These are phyloP conservation scores for Venustaconcha ellipsiformis DNA, from an alignment of 1,140 invertebrate genomes.

Conservation along the genomic window DNA sequence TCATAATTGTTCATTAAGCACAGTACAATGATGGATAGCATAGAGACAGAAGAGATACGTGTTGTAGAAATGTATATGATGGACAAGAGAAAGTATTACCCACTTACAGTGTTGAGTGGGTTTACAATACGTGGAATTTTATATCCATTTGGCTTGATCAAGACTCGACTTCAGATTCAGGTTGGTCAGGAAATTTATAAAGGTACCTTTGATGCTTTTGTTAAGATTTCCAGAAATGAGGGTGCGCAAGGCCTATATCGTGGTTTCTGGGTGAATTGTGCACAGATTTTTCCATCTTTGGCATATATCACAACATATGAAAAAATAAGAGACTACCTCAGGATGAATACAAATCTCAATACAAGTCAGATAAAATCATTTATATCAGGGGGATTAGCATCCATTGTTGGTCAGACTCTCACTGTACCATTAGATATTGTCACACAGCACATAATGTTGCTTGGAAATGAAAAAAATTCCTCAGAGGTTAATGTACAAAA, in stretches of 20 bases:
- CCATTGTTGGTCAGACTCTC: slow-evolving; percentile 93
- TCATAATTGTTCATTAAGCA: no score
- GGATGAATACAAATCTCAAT: slow-evolving; percentile 71
- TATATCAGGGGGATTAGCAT: slow-evolving; percentile 88
- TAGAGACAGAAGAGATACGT: slow-evolving; percentile 3
- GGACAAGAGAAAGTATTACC: slow-evolving; percentile 93
- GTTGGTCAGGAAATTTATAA: slow-evolving; percentile 74
- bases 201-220: slow-evolving; percentile 91
- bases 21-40: no score
- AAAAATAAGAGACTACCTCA: slow-evolving; percentile 85
- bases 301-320: slow-evolving; percentile 98
- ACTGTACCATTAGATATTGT: slow-evolving; percentile 97
- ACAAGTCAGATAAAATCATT: slow-evolving; percentile 74
- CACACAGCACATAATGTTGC: slow-evolving; percentile 96
- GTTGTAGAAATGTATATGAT: slow-evolving; percentile 96
- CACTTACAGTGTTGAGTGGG: slow-evolving; percentile 87
- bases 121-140: slow-evolving; percentile 90
- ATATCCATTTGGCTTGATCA: slow-evolving; percentile 95
- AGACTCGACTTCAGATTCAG: slow-evolving; percentile 88
- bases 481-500: slow-evolving; percentile 10
- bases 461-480: slow-evolving; percentile 72
- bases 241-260: slow-evolving; percentile 89
- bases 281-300: slow-evolving; percentile 85
- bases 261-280: slow-evolving; percentile 86
- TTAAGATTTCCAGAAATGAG: slow-evolving; percentile 90